Percentiles rank a stretch among this genome's conserved stretches.
phyloP scores from a whole-genome alignment of 2,113 vertebrate genomes.

The Sylvilagus bachmani region DNA sequence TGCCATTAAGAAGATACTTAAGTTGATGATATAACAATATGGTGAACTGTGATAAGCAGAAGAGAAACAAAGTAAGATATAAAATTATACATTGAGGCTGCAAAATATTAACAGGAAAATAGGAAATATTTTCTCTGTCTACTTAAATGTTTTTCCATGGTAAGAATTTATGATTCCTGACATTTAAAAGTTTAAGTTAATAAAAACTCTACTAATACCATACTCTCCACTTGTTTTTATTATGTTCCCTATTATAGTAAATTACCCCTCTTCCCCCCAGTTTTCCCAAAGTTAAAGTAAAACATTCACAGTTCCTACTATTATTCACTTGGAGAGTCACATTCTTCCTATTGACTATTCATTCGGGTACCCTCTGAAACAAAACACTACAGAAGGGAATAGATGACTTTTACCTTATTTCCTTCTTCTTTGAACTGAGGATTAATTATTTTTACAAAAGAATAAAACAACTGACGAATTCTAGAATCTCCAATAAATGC shows the following conservation, averaged over 20 bases:
- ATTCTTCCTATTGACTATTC: not conserved
- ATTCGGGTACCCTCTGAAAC: slow-evolving; percentile 3
- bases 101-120: not conserved
- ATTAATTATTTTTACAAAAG: slow-evolving; percentile 95
- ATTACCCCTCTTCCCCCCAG: not conserved
- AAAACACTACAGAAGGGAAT: not conserved
- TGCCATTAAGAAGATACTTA: slow-evolving; percentile 40
- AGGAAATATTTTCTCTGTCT: slow-evolving; percentile 16
- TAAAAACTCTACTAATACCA: not conserved
- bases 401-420: slow-evolving; percentile 91
- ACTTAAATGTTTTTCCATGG: not conserved
- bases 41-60: slow-evolving; percentile 24
- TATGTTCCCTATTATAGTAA: not conserved
- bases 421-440: slow-evolving; percentile 93
- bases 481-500: slow-evolving; percentile 97
- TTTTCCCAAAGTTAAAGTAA: slow-evolving; percentile 49
- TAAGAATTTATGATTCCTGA: slow-evolving; percentile 14
- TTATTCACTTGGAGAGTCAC: not conserved
- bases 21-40: slow-evolving; percentile 24
- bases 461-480: slow-evolving; percentile 96
- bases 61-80: not conserved
- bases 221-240: not conserved
- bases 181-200: slow-evolving; percentile 36
- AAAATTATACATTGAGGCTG: not conserved
- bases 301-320: not conserved